Evolutionary conservation across 2,888 invertebrate species (phyloP), one percentile per base, ranked within the genome.

Genomic region (Agriopis aurantiaria): DNA sequence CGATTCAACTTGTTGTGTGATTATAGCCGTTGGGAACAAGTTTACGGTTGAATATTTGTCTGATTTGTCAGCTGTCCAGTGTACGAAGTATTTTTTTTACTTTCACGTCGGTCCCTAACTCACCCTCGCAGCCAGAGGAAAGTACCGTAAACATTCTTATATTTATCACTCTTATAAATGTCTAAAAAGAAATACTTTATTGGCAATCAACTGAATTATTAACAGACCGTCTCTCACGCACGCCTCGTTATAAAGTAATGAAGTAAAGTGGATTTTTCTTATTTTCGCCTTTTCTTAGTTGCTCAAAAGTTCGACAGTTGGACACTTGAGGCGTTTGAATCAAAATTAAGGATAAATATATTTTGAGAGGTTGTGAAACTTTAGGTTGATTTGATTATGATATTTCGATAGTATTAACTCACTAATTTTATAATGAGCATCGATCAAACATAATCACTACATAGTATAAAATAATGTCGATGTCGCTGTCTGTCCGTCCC

Each of bases 141-240:
- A 46, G 7, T 23, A 45, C 49, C 17, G 14, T 59, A 66, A 66
- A 66, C 58, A 60, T 52, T 40, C 52, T 48, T 46, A 65, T 48
- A 63, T 63, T 46, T 58, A 68, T 68, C 57, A 57, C 57, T 53
- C 65, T 68, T 53, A 65, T 62, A 71, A 63, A 63, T 55, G 59
- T 67, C 70, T 66, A 48, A 71, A 66, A 71, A 62, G 63, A 63
- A 67, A 67, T 66, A 70, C 59, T 62, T 68, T 71, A 68, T 68
- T 61, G 68, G 49, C 58, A 62, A 71, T 70, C 71, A 48, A 11
- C 58, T 73, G 73, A 76, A 76, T 74, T 70, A 68, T 73, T 74
- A 67, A 76, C 33, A 56, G 48, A 52, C 10, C 67, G 72, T 67
- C 75, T 64, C 64, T 69, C 69, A 62, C 69, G 65, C 46, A 69